Conservation (phyloP, 2,888 invertebrate species). For the Lasioglossum vierecki region DNA sequence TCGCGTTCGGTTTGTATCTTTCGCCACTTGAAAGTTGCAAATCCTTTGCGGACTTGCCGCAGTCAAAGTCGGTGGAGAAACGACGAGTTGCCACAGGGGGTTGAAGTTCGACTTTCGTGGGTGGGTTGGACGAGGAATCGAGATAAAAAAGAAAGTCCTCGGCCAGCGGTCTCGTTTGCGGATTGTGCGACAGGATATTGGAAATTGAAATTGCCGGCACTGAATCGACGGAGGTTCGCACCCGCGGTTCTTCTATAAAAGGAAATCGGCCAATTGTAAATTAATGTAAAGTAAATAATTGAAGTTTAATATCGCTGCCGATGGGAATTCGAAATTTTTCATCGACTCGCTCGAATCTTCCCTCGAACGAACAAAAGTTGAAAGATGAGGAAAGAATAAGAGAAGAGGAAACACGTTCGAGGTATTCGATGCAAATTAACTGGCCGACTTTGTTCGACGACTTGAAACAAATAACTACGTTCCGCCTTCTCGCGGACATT, state of each 20-base stretch:
- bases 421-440: constrained; percentile 16
- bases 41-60: constrained; percentile 61
- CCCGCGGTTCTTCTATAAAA: constrained; percentile 9
- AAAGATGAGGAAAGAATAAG: neutral
- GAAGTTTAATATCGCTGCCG: constrained; percentile 10
- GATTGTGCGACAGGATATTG: constrained; percentile 44
- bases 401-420: neutral
- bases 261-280: constrained; percentile 15
- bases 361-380: neutral
- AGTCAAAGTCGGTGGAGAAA: constrained; percentile 5
- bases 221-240: neutral
- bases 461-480: constrained; percentile 19
- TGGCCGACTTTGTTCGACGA: neutral
- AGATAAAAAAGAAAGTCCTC: constrained; percentile 17
- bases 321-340: constrained; percentile 17
- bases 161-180: constrained; percentile 26
- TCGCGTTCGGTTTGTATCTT: constrained; percentile 33
- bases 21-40: constrained; percentile 63
- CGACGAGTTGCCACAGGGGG: constrained; percentile 13
- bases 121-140: neutral
- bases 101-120: constrained; percentile 43
- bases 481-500: constrained; percentile 12
- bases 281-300: constrained; percentile 48
- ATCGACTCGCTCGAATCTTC: neutral
- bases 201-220: constrained; percentile 47